Evolutionary conservation across 2,113 vertebrate species (phyloP), one percentile per base, ranked within the genome.

Genomic region (Amblyornis subalaris): DNA sequence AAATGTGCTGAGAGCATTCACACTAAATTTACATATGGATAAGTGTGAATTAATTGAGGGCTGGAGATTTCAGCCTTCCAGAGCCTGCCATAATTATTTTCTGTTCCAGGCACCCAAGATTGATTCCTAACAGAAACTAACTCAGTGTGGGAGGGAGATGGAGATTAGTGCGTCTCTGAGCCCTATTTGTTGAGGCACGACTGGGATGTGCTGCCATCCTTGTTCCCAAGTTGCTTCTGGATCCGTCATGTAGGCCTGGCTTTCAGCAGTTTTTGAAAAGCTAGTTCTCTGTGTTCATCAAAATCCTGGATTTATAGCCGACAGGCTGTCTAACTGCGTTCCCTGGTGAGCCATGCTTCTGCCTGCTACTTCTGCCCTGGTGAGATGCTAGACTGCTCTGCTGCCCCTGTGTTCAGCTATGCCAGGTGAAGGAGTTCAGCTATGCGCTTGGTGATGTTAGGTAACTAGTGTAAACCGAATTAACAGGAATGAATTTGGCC

Each of bases 1-100:
- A 50, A 76, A 69, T 75, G 44, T 79, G 54, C 81, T 89, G 81
- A 82, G 29, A 79, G 23, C 75, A 26, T 82, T 83, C 75, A 85
- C 26, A 23, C 15, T 54, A 54, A 83, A 90, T 88, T 93, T 72
- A 24, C 58, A 3, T 76, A 45, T 42, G 62, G 81, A 24, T 79
- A 85, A 79, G 33, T 15, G 21, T 89, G 53, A 73, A 79, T 85
- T 94, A 94, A 73, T 16, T 1, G 1, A 72, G 26, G 31, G 11
- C 11, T 72, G 50, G 28, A 40, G 35, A 70, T 93, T 60, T 70
- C 50, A 79, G 66, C 23, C 40, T 91, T 78, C 31, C 6, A 19
- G 73, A 35, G 31, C 44, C 55, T 89, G 44, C 53, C 14, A 14
- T 64, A 57, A 16, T 64, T 54, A 38, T 76, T 48, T 76, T 83